Conservation (phyloP, 1,140 invertebrate genomes). For the Drosophila pallidifrons region DNA sequence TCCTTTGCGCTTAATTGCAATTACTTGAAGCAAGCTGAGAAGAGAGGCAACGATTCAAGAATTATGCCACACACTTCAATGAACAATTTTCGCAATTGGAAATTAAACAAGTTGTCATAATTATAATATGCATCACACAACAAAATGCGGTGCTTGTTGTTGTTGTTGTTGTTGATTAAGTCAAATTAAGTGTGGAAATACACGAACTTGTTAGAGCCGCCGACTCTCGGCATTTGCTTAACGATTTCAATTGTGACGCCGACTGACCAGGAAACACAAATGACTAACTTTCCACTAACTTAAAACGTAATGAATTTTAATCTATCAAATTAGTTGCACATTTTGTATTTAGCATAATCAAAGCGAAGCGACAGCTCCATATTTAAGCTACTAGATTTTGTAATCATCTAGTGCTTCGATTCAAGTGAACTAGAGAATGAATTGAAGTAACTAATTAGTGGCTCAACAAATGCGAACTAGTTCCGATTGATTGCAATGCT, state of each 20-base stretch:
- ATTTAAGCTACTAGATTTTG: too few relatives aligned
- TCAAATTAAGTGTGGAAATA: conserved; percentile 69
- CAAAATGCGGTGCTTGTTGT: conserved; percentile 11
- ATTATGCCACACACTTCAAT: conserved; percentile 25
- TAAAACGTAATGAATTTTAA: conserved; percentile 6
- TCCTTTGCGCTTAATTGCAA: conserved; percentile 76
- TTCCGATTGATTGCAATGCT: too few relatives aligned
- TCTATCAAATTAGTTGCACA: conserved; percentile 12
- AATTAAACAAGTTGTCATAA: conserved; percentile 69
- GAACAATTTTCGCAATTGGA: conserved; percentile 58
- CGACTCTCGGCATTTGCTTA: conserved; percentile 13
- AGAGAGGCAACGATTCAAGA: conserved; percentile 4
- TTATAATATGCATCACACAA: conserved; percentile 55
- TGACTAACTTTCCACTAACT: conserved; percentile 8
- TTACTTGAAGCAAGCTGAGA: conserved; percentile 59
- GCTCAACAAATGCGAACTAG: too few relatives aligned
- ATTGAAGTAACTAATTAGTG: too few relatives aligned
- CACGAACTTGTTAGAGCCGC: conserved; percentile 54
- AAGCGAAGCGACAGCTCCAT: background rate
- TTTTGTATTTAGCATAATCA: background rate
- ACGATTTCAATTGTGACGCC: conserved; percentile 25
- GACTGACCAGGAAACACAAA: conserved; percentile 29
- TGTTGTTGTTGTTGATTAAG: conserved; percentile 48
- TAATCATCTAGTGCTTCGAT: too few relatives aligned
- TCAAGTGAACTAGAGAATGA: too few relatives aligned